Evolutionary conservation across 2,113 vertebrate species (phyloP).

Genomic region (Penelope pileata): DNA sequence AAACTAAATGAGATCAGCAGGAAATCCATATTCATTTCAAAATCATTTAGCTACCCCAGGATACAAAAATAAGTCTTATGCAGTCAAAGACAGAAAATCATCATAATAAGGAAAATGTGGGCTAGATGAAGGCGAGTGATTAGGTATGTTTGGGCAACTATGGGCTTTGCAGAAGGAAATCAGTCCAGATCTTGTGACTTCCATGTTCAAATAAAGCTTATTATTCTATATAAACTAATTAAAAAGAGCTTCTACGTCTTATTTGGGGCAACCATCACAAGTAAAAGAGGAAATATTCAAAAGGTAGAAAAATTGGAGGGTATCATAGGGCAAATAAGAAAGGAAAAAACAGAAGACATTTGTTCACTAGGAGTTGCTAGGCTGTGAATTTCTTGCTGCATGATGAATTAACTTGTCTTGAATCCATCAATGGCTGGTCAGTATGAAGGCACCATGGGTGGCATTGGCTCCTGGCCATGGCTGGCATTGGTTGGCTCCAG

Average conservation of each 20-base stretch:
- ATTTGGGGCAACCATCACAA: not conserved
- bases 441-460: not conserved
- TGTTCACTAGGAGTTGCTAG: not conserved
- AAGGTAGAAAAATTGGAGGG: not conserved
- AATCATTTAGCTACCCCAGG: slow-evolving; percentile 44
- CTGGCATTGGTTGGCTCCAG: not conserved
- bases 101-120: slow-evolving; percentile 52
- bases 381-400: not conserved
- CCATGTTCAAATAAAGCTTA: not conserved
- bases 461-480: too few species aligned
- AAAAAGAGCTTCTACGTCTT: not conserved
- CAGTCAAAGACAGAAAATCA: slow-evolving; percentile 32
- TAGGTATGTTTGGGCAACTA: slow-evolving; percentile 7
- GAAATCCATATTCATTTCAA: slow-evolving; percentile 61
- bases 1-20: slow-evolving; percentile 63
- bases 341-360: not conserved
- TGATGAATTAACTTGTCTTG: not conserved
- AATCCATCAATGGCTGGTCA: not conserved
- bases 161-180: not conserved
- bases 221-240: not conserved
- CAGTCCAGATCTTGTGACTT: not conserved
- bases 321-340: not conserved
- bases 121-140: slow-evolving; percentile 22
- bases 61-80: slow-evolving; percentile 50
- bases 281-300: not conserved